Percentiles rank a stretch among this genome's conserved stretches.
These are phyloP conservation scores for Bombus difficillimus DNA, from an alignment of 1,140 invertebrate genomes.

Conservation along the genomic window DNA sequence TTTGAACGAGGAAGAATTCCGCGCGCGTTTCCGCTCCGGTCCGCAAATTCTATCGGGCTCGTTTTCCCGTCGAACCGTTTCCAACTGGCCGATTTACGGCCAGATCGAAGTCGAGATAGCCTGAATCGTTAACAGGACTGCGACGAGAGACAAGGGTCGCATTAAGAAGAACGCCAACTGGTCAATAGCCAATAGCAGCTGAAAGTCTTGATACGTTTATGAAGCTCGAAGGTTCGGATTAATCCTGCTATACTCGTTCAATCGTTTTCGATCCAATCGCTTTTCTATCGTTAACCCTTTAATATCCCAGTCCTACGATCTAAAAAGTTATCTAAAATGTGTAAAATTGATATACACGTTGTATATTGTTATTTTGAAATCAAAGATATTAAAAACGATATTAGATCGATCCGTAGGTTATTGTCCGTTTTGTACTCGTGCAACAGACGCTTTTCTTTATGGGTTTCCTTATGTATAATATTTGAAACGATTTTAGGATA, in stretches of 20 bases:
- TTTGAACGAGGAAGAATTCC: not conserved
- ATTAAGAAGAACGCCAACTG: not conserved
- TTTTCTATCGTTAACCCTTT: not conserved
- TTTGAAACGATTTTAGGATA: not conserved
- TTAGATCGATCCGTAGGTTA: not conserved
- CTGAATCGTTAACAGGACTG: not conserved
- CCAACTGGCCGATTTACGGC: not conserved
- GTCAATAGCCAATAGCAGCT: not conserved
- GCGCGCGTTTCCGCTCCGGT: not conserved
- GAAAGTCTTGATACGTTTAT: not conserved
- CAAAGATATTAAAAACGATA: not conserved
- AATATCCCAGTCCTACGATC: not conserved
- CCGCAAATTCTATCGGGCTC: not conserved
- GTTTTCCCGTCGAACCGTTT: not conserved
- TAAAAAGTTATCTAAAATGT: not conserved
- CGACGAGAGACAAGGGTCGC: not conserved
- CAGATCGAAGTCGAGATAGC: not conserved
- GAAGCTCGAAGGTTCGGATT: not conserved
- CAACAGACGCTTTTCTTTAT: no score
- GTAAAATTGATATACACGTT: not conserved
- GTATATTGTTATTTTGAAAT: not conserved
- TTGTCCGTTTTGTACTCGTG: not conserved
- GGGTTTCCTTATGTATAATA: not conserved
- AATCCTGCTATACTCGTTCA: not conserved
- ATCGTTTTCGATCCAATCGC: not conserved